Evolutionary conservation across 2,113 vertebrate species (phyloP).

Genomic region (Perca schrenkii): DNA sequence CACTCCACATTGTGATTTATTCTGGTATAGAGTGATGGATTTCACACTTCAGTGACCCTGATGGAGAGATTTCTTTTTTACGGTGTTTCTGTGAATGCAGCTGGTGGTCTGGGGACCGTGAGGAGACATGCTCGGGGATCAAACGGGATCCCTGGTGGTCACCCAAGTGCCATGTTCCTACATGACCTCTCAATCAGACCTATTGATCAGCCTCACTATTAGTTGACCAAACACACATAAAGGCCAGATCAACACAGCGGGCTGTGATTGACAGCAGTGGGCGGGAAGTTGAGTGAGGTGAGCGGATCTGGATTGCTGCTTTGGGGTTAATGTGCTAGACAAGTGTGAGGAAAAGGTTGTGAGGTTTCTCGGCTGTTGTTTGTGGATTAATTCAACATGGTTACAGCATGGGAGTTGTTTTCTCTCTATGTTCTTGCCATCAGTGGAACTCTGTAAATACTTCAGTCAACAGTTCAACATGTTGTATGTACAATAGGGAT

Average conservation of each 20-base stretch:
- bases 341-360: neutral
- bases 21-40: neutral
- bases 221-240: conserved; percentile 69
- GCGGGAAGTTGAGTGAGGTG: conserved; percentile 9
- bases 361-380: conserved; percentile 7
- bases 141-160: conserved; percentile 67
- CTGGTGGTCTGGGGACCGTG: neutral
- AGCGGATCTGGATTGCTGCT: neutral
- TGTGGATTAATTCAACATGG: conserved; percentile 42
- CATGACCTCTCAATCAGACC: conserved; percentile 80
- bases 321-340: neutral
- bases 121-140: conserved; percentile 52
- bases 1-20: neutral
- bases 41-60: neutral
- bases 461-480: conserved; percentile 63
- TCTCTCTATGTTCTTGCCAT: conserved; percentile 20
- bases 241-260: conserved; percentile 61
- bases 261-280: conserved; percentile 49
- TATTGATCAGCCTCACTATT: conserved; percentile 78
- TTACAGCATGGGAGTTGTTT: conserved; percentile 39
- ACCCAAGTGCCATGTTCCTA: conserved; percentile 75
- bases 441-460: conserved; percentile 36
- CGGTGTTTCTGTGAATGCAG: neutral
- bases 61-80: conserved; percentile 6
- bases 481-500: neutral